phyloP scores from a whole-genome alignment of 2,888 invertebrate genomes.

The Anthophora plumipes region DNA sequence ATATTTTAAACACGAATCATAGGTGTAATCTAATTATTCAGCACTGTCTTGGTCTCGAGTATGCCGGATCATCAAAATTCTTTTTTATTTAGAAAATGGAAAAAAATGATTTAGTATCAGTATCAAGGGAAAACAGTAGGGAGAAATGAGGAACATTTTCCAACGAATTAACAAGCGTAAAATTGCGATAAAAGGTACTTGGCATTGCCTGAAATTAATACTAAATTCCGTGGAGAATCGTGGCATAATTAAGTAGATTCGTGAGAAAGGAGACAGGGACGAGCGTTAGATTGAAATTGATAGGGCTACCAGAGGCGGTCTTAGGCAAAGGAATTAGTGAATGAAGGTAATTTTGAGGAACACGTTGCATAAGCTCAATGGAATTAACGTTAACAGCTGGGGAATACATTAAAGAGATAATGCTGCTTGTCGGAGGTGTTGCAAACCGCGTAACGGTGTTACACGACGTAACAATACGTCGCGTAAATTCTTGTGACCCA shows the following conservation, averaged over 20 bases:
- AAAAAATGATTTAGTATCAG: too few relatives aligned
- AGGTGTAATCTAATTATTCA: too few relatives aligned
- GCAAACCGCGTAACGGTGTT: slow-evolving; percentile 44
- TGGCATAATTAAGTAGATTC: neutral
- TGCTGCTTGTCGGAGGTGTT: slow-evolving; percentile 10
- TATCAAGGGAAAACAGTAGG: too few relatives aligned
- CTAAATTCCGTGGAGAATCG: neutral
- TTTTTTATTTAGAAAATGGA: too few relatives aligned
- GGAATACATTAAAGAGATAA: slow-evolving; percentile 20
- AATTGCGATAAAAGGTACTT: too few relatives aligned
- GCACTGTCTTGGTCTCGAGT: too few relatives aligned
- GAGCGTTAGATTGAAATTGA: slow-evolving; percentile 13
- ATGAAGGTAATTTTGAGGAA: slow-evolving; percentile 45
- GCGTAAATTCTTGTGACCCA: slow-evolving; percentile 38
- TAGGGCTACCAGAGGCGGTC: neutral
- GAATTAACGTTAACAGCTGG: slow-evolving; percentile 37
- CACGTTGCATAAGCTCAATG: slow-evolving; percentile 30
- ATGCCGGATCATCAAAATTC: too few relatives aligned
- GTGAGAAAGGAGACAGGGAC: neutral
- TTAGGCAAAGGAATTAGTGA: slow-evolving; percentile 21
- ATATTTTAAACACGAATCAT: too few relatives aligned
- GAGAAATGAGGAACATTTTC: too few relatives aligned
- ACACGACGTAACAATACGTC: slow-evolving; percentile 41
- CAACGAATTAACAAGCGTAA: too few relatives aligned
- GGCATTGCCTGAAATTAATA: neutral